Percentiles rank a stretch among this genome's conserved stretches.
Evolutionary conservation across 2,797 vertebrate genomes (phyloP).

Genomic region (Sylvia borin): DNA sequence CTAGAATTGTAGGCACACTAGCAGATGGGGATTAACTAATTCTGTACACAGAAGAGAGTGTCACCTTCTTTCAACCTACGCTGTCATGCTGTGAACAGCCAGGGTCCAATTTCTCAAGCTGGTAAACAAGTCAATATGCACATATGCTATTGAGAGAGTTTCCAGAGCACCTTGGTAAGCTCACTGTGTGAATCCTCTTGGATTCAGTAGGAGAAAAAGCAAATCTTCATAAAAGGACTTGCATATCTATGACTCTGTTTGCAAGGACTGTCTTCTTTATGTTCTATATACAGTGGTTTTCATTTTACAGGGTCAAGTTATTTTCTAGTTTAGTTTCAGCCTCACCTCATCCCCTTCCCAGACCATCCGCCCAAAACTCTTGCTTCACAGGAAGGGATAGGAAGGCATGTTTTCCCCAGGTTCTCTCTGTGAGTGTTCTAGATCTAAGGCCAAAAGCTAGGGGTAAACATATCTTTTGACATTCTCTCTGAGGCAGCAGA

Average conservation of each 20-base stretch:
- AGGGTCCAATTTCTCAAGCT: conserved; percentile 38
- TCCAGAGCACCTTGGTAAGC: neutral
- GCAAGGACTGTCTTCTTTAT: neutral
- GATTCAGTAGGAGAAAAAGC: neutral
- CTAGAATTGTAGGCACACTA: neutral
- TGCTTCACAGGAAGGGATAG: neutral
- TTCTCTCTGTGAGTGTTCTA: neutral
- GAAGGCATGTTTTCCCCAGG: neutral
- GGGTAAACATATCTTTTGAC: neutral
- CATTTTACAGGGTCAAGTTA: neutral
- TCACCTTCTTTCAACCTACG: neutral
- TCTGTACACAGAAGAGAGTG: neutral
- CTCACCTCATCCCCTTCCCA: neutral
- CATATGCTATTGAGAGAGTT: neutral
- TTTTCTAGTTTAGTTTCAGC: neutral
- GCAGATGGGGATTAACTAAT: conserved; percentile 54
- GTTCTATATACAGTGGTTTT: neutral
- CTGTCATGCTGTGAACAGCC: conserved; percentile 43
- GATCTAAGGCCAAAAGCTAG: neutral
- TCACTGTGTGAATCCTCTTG: neutral
- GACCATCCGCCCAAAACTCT: neutral
- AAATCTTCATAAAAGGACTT: neutral
- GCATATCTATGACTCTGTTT: neutral
- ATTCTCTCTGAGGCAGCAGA: neutral
- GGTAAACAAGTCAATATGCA: conserved; percentile 18